A percentile compares a stretch with the other conserved stretches of the same genome.
Conservation (phyloP, 2,113 vertebrate species). For the Isurus oxyrinchus region DNA sequence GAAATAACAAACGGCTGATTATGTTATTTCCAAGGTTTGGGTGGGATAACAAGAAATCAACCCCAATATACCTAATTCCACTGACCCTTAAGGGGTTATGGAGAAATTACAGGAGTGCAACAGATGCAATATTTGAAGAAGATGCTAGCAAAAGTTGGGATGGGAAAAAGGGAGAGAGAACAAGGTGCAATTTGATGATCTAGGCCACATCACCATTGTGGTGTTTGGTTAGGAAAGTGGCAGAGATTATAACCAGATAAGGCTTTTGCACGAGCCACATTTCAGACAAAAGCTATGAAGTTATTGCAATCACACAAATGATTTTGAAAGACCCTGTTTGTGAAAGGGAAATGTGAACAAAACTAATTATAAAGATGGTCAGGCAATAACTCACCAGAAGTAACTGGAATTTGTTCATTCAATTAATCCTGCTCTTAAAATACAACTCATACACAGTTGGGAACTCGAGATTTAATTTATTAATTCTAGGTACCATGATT, state of each 20-base stretch:
- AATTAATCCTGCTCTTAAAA: not conserved
- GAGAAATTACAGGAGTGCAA: not conserved
- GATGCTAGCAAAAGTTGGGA: not conserved
- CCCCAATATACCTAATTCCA: not conserved
- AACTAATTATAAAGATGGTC: not conserved
- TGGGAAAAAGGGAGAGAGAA: not conserved
- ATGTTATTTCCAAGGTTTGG: not conserved
- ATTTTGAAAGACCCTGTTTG: constrained; percentile 37
- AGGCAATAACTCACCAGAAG: not conserved
- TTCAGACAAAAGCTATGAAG: constrained; percentile 52
- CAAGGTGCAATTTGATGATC: no score
- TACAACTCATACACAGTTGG: not conserved
- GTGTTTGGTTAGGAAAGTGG: not conserved
- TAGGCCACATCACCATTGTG: not conserved
- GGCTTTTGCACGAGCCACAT: not conserved
- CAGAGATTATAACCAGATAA: not conserved
- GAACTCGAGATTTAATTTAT: constrained; percentile 60
- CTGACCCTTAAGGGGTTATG: not conserved
- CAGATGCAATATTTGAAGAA: not conserved
- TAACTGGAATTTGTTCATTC: not conserved
- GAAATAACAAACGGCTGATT: not conserved
- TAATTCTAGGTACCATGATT: constrained; percentile 57
- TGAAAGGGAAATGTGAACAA: not conserved
- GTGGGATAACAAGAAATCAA: not conserved
- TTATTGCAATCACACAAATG: constrained; percentile 53